Percentiles rank a stretch among this genome's conserved stretches.
These are phyloP conservation scores for Spatula clypeata DNA, from an alignment of 2,797 vertebrate species.

Conservation along the genomic window DNA sequence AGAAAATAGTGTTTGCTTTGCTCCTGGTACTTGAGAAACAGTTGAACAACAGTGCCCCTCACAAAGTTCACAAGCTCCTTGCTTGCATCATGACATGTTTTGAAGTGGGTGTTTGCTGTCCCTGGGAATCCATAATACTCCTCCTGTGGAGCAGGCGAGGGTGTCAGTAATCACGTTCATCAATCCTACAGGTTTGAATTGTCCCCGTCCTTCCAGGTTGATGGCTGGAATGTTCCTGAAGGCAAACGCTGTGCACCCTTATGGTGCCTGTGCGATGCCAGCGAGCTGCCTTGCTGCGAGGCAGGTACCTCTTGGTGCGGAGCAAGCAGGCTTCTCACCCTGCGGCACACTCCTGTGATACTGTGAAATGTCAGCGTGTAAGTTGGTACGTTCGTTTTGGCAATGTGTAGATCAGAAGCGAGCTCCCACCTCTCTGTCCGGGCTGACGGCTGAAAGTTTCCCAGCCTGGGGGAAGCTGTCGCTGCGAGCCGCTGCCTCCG, in stretches of 20 bases:
- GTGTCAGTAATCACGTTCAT: background rate
- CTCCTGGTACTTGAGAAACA: background rate
- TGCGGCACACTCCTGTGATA: background rate
- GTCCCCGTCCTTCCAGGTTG: background rate
- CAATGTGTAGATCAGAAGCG: background rate
- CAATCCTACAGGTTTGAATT: slow-evolving; percentile 11
- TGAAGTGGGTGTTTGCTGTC: background rate
- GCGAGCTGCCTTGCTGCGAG: background rate
- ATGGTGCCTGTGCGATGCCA: background rate
- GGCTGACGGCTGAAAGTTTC: background rate
- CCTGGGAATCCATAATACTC: background rate
- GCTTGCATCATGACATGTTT: fast-evolving
- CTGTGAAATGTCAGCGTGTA: slow-evolving; percentile 33
- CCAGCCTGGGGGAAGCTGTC: fast-evolving
- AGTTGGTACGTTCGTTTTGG: slow-evolving; percentile 30
- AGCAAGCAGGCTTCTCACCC: slow-evolving; percentile 48
- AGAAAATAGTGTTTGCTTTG: background rate
- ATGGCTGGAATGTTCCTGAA: slow-evolving; percentile 35
- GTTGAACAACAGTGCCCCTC: background rate
- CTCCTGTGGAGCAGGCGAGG: background rate
- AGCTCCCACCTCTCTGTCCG: background rate
- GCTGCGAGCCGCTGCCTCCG: background rate
- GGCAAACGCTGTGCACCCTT: background rate
- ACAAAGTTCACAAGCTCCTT: background rate
- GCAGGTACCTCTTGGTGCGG: slow-evolving; percentile 36